Evolutionary conservation across 2,797 vertebrate species (phyloP).

Genomic region (Periparus ater): DNA sequence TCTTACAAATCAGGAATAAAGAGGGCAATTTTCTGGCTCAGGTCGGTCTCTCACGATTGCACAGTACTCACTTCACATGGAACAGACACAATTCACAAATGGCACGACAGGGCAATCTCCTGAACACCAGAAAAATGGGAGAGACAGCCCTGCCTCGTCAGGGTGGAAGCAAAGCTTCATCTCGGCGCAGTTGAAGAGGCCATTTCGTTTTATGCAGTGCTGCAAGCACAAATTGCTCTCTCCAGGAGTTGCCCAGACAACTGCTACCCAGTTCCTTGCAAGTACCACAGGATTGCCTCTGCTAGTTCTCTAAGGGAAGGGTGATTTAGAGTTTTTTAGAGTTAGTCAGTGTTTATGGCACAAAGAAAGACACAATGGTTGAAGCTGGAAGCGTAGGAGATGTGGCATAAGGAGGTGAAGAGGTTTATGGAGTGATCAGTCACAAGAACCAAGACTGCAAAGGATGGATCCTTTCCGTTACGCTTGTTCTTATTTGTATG

Average conservation of each 20-base stretch:
- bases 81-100: slow-evolving; percentile 21
- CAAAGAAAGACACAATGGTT: not conserved
- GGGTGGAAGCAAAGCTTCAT: slow-evolving; percentile 30
- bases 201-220: slow-evolving; percentile 17
- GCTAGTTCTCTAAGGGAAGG: not conserved
- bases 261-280: not conserved
- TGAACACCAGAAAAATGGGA: not conserved
- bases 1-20: not conserved
- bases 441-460: not conserved
- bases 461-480: not conserved
- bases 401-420: not conserved
- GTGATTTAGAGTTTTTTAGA: not conserved
- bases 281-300: not conserved
- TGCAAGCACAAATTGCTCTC: slow-evolving; percentile 41
- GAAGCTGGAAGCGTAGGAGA: not conserved
- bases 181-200: not conserved
- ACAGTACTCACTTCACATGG: slow-evolving; percentile 35
- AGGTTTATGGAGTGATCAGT: not conserved
- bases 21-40: slow-evolving; percentile 1
- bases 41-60: not conserved
- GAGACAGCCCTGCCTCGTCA: not conserved
- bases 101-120: not conserved
- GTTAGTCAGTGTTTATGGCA: slow-evolving; percentile 40
- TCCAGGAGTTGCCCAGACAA: slow-evolving; percentile 29
- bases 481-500: not conserved